phyloP scores from a whole-genome alignment of 2,113 vertebrate species.

The Hymenochirus boettgeri region DNA sequence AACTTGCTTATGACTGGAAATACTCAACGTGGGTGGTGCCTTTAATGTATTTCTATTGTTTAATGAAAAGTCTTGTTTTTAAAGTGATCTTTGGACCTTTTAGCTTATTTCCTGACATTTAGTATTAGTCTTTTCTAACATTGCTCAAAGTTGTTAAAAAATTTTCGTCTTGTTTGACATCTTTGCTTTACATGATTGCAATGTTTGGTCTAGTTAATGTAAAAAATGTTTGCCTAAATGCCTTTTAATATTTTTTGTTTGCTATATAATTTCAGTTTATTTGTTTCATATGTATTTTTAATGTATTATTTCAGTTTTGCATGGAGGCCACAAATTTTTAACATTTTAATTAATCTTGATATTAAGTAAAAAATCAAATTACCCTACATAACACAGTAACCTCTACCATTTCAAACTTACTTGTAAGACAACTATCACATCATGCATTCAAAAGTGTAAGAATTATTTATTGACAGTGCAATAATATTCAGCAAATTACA shows the following conservation, averaged over 20 bases:
- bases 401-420: too few relatives aligned
- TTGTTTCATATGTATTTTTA: slow-evolving; percentile 7
- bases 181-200: slow-evolving; percentile 48
- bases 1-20: slow-evolving; percentile 68
- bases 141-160: slow-evolving; percentile 42
- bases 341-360: neutral
- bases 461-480: too few relatives aligned
- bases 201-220: slow-evolving; percentile 46
- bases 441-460: too few relatives aligned
- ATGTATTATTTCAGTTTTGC: slow-evolving; percentile 27
- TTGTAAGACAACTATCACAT: too few relatives aligned
- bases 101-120: slow-evolving; percentile 53
- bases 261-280: slow-evolving; percentile 6
- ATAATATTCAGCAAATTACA: too few relatives aligned
- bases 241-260: slow-evolving; percentile 3
- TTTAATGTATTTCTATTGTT: slow-evolving; percentile 72
- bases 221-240: slow-evolving; percentile 23
- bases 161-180: slow-evolving; percentile 40
- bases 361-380: too few relatives aligned
- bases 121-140: slow-evolving; percentile 49
- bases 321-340: slow-evolving; percentile 11
- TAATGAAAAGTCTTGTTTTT: slow-evolving; percentile 64
- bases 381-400: too few relatives aligned
- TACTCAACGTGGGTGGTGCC: slow-evolving; percentile 70
- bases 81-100: slow-evolving; percentile 59